A percentile compares a stretch with the other conserved stretches of the same genome.
Evolutionary conservation across 2,113 vertebrate species (phyloP).

Genomic region (Calonectris borealis): DNA sequence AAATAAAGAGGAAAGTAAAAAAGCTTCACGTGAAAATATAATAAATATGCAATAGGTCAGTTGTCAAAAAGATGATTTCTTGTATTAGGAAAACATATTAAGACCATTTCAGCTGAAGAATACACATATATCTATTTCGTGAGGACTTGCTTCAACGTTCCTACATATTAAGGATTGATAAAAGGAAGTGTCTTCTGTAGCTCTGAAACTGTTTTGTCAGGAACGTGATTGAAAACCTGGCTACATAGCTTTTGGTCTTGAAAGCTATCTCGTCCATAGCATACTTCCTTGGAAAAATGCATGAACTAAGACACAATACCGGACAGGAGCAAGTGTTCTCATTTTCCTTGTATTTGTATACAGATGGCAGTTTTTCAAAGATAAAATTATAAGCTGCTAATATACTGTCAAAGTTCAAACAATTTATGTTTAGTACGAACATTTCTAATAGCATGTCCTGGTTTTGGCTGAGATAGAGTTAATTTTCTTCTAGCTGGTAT

Average conservation of each 20-base stretch:
- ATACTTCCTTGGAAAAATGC: not conserved
- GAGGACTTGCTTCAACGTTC: not conserved
- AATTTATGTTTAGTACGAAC: not conserved
- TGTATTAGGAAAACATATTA: not conserved
- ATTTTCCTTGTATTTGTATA: slow-evolving; percentile 17
- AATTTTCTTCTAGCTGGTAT: too few species aligned
- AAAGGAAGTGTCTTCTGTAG: not conserved
- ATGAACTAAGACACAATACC: not conserved
- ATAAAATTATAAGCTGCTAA: slow-evolving; percentile 32
- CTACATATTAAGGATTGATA: not conserved
- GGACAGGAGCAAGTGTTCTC: not conserved
- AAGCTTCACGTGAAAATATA: not conserved
- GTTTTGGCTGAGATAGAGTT: too few species aligned
- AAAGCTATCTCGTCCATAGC: not conserved
- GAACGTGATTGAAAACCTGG: not conserved
- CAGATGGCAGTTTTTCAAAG: not conserved
- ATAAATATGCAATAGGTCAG: not conserved
- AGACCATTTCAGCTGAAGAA: not conserved
- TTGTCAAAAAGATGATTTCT: not conserved
- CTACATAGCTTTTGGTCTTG: not conserved
- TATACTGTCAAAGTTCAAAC: slow-evolving; percentile 26
- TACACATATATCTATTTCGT: not conserved
- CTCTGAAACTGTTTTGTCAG: not conserved
- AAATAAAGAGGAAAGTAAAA: not conserved
- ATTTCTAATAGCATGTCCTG: not conserved